These are phyloP conservation scores for Phalera bucephala DNA, from an alignment of 2,888 invertebrate genomes.

Conservation along the genomic window DNA sequence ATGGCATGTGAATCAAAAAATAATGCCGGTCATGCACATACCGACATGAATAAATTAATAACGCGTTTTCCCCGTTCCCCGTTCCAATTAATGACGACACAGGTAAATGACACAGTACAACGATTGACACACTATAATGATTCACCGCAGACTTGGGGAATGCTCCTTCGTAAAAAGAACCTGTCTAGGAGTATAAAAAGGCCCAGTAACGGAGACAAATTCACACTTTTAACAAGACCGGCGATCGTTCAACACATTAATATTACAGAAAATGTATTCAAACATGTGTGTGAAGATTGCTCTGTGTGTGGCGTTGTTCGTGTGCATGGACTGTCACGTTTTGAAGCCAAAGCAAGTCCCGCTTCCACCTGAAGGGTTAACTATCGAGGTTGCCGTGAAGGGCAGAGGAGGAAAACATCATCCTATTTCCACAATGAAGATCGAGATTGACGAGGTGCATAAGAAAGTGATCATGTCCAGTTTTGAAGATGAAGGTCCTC, in stretches of 20 bases:
- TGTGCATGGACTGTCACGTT: conserved; percentile 6
- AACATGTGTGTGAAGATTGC: conserved; percentile 5
- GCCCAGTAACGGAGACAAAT: no score
- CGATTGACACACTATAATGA: no score
- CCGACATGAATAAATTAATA: no score
- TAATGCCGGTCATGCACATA: no score
- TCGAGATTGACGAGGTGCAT: conserved; percentile 8
- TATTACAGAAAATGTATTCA: conserved; percentile 23
- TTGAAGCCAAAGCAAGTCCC: conserved; percentile 3
- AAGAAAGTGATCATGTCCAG: background rate
- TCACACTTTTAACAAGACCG: background rate
- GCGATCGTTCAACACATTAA: conserved; percentile 7
- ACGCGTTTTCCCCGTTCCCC: no score
- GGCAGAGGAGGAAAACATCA: conserved; percentile 4
- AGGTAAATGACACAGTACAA: no score
- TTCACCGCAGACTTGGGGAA: no score
- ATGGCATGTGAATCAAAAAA: no score
- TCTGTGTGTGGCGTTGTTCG: conserved; percentile 9
- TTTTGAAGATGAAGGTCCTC: background rate
- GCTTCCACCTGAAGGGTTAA: background rate
- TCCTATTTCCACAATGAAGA: conserved; percentile 7
- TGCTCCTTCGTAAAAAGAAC: no score
- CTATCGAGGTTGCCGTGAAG: conserved; percentile 5
- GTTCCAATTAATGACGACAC: no score
- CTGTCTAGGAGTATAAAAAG: no score